Conservation (phyloP, 2,113 vertebrate species). For the Hystrix cristata region DNA sequence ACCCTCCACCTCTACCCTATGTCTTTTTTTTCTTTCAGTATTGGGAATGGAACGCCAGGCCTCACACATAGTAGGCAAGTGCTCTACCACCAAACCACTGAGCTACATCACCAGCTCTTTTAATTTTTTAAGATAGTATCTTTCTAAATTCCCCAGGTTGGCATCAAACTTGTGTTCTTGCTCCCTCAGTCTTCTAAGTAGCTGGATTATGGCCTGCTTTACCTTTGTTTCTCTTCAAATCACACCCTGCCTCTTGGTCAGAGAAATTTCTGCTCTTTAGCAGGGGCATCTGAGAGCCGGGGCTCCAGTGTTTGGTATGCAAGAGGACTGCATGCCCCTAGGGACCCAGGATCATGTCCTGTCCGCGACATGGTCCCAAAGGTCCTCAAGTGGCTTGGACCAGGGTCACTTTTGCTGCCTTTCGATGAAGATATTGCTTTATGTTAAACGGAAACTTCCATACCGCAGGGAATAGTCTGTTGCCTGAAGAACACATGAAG, state of each 20-base stretch:
- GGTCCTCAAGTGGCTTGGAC: background rate
- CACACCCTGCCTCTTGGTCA: background rate
- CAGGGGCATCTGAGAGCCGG: background rate
- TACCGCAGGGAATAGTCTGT: background rate
- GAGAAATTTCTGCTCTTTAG: background rate
- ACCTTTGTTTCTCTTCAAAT: background rate
- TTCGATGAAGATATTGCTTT: constrained; percentile 19
- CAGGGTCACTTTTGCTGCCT: background rate
- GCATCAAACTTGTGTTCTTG: background rate
- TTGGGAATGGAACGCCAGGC: background rate
- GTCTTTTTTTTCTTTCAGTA: background rate
- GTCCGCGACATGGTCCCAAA: background rate
- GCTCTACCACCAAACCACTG: background rate
- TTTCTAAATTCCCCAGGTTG: background rate
- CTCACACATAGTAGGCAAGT: background rate
- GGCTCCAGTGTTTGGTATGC: background rate
- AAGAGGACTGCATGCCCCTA: too few species aligned
- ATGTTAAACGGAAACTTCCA: constrained; percentile 9
- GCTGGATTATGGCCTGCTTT: background rate
- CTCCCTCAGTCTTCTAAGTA: too few species aligned
- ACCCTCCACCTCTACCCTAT: background rate
- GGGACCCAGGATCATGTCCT: too few species aligned
- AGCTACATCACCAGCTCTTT: background rate
- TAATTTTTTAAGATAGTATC: background rate
- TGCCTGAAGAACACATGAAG: background rate